A percentile compares a stretch with the other conserved stretches of the same genome.
These are phyloP conservation scores for Volucella inflata DNA, from an alignment of 2,888 invertebrate genomes.

Conservation along the genomic window DNA sequence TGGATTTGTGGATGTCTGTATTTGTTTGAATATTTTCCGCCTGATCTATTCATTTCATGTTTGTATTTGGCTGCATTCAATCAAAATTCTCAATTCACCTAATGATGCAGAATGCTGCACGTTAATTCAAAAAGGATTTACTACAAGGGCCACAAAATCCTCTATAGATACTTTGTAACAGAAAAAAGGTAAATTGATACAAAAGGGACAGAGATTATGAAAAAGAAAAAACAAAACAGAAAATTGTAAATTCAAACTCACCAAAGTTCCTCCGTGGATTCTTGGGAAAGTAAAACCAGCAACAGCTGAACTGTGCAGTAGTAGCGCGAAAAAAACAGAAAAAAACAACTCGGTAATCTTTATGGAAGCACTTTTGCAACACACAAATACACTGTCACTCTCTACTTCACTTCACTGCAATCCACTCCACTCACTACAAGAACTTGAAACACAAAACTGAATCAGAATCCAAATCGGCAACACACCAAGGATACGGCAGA, in stretches of 20 bases:
- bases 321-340: conserved; percentile 15
- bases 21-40: conserved; percentile 52
- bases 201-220: background rate
- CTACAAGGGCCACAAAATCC: conserved; percentile 14
- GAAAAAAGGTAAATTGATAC: too few species aligned
- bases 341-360: conserved; percentile 10
- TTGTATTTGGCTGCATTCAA: conserved; percentile 70
- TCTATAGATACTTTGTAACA: background rate
- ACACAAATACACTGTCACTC: conserved; percentile 37
- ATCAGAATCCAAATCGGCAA: conserved; percentile 3
- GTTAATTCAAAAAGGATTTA: conserved; percentile 62
- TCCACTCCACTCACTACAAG: conserved; percentile 29
- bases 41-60: conserved; percentile 71
- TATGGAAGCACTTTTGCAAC: conserved; percentile 30
- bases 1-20: too few species aligned
- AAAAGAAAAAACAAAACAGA: background rate
- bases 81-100: conserved; percentile 70
- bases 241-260: conserved; percentile 43
- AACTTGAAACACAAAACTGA: conserved; percentile 56
- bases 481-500: conserved; percentile 18
- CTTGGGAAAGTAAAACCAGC: conserved; percentile 52
- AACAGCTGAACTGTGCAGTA: conserved; percentile 62
- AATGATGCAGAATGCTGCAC: conserved; percentile 71
- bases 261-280: conserved; percentile 66
- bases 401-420: conserved; percentile 11